A percentile compares a stretch with the other conserved stretches of the same genome.
These are phyloP conservation scores for Chitala chitala DNA, from an alignment of 2,113 vertebrate species.

Conservation along the genomic window DNA sequence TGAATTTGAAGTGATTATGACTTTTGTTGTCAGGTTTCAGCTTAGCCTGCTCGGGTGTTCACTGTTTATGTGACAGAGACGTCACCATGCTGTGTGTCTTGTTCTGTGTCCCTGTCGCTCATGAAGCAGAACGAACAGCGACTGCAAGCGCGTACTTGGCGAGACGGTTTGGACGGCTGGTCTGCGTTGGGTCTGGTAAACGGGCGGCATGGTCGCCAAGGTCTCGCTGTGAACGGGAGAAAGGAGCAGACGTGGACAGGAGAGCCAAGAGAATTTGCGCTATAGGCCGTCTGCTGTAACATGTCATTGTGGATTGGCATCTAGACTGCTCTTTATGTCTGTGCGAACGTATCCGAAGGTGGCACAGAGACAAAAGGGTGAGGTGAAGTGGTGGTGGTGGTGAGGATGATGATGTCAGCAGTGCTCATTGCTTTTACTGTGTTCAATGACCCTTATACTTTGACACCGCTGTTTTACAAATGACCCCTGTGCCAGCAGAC, in stretches of 20 bases:
- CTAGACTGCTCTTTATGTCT: background rate
- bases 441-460: too few species aligned
- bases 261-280: background rate
- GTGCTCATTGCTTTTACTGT: too few species aligned
- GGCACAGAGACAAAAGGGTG: background rate
- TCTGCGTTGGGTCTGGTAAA: background rate
- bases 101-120: background rate
- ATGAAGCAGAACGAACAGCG: too few species aligned
- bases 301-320: background rate
- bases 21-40: background rate
- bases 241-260: background rate
- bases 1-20: background rate
- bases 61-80: background rate
- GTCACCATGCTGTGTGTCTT: background rate
- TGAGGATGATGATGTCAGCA: background rate
- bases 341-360: background rate
- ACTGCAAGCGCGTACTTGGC: background rate
- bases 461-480: too few species aligned
- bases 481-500: too few species aligned
- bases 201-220: background rate
- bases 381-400: background rate
- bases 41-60: background rate
- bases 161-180: conserved; percentile 11
- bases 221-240: background rate
- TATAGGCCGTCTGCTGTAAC: background rate